A percentile compares a stretch with the other conserved stretches of the same genome.
These are phyloP conservation scores for Calycopis cecrops DNA, from an alignment of 1,140 invertebrate species.

Conservation along the genomic window DNA sequence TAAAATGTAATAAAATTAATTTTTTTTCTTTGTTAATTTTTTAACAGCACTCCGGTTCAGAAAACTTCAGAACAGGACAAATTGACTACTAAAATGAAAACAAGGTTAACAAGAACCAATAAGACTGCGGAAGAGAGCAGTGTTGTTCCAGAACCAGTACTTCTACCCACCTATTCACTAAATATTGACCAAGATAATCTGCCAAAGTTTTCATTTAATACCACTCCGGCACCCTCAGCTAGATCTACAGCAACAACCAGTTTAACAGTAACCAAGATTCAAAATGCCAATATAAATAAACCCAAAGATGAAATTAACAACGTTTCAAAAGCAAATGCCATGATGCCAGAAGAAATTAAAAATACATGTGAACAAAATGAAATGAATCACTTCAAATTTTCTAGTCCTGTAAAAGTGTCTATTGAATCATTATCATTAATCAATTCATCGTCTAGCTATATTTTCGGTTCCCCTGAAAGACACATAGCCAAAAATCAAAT, in stretches of 20 bases:
- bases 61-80: constrained; percentile 24
- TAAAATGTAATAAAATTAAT: too few species aligned
- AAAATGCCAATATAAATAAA: constrained; percentile 8
- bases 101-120: constrained; percentile 50
- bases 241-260: background rate
- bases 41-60: constrained; percentile 19
- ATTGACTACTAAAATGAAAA: constrained; percentile 66
- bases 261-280: background rate
- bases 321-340: background rate
- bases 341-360: constrained; percentile 20
- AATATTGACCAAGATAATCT: constrained; percentile 76
- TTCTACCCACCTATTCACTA: constrained; percentile 77
- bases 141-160: constrained; percentile 66
- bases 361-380: constrained; percentile 16
- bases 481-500: constrained; percentile 8
- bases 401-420: constrained; percentile 37
- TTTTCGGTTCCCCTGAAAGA: constrained; percentile 34
- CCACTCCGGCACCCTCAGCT: constrained; percentile 6
- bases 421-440: constrained; percentile 23
- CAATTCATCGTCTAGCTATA: constrained; percentile 29
- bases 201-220: constrained; percentile 43
- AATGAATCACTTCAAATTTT: constrained; percentile 27
- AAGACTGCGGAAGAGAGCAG: constrained; percentile 39
- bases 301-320: background rate
- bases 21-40: too few species aligned